Evolutionary conservation across 2,113 vertebrate genomes (phyloP).

Genomic region (Antechinus stuartii): DNA sequence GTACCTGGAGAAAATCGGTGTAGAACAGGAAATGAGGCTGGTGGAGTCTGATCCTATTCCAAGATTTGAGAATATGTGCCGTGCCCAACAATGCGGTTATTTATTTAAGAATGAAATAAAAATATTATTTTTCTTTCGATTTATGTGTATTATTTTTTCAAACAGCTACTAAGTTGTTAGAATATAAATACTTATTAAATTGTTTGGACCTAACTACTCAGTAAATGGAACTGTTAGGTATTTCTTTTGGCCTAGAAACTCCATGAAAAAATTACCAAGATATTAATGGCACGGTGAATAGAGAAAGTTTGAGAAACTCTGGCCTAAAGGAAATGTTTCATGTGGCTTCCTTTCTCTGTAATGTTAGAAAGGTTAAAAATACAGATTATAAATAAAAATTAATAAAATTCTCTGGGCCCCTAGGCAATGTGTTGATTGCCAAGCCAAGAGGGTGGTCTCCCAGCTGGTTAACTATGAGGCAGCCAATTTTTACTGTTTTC

Average conservation of each 20-base stretch:
- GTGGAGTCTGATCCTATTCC: background rate
- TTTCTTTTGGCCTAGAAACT: background rate
- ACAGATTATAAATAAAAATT: background rate
- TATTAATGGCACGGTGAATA: background rate
- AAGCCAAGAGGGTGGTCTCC: background rate
- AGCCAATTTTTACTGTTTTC: background rate
- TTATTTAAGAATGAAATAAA: background rate
- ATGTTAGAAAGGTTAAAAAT: background rate
- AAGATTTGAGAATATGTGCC: background rate
- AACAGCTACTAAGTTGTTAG: background rate
- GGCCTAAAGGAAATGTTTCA: background rate
- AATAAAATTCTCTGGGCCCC: background rate
- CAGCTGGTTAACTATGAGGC: background rate
- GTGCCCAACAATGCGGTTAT: background rate
- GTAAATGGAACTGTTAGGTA: background rate
- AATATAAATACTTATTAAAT: background rate
- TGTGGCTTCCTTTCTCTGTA: background rate
- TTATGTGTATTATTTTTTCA: background rate
- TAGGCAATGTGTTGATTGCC: background rate
- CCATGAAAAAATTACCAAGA: background rate
- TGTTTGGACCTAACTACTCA: background rate
- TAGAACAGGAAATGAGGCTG: background rate
- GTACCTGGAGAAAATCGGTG: background rate
- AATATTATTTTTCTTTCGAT: background rate
- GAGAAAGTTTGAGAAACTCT: background rate